Base-by-base conservation (phyloP, 1,140 invertebrate genomes). In the Pogonus chalceus region DNA sequence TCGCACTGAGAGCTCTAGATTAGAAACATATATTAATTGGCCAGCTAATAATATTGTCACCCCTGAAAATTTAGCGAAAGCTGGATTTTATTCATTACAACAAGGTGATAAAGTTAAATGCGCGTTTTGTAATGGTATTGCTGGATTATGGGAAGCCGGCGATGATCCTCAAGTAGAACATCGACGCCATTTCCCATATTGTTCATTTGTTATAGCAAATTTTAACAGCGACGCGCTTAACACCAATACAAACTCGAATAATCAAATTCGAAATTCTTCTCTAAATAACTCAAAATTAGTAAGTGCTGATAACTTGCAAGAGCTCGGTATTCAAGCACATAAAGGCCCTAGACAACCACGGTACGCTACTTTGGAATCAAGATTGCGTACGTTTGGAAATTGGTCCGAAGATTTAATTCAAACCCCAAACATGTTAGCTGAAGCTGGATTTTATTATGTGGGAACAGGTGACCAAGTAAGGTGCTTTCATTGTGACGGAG, bases 401-500 rank as follows among this genome's bases (percentile, higher is more conserved):
- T 87, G 84, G 84, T 83, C 84, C 4, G 69, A 72, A 18, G 53
- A 74, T 23, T 69, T 83, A 26, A 76, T 75, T 48, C 84, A 86
- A 66, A 78, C 76, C 14, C 81, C 84, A 1, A 76, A 82, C 54
- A 69, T 77, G 48, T 67, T 92, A 46, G 82, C 86, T 1, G 75
- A 77, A 54, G 84, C 87, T 56, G 88, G 88, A 24, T 88, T 91
- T 64, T 90, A 82, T 69, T 90, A 87, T 69, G 73, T 76, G 75
- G 81, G 80, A 24, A 64, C 70, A 47, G 70, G 68, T 16, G 85
- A 88, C 70, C 78, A 87, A 73, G 90, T 94, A 2, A 79, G 87
- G 48, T 97, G 93, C 74, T 95, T 93, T 71, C 86, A 92, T 71
- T 97, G 93, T 72, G 86, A 90, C 66, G 88, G 90, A 21, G 89